These are phyloP conservation scores for Dipodomys ordii DNA, from an alignment of 2,113 vertebrate species.

Conservation along the genomic window DNA sequence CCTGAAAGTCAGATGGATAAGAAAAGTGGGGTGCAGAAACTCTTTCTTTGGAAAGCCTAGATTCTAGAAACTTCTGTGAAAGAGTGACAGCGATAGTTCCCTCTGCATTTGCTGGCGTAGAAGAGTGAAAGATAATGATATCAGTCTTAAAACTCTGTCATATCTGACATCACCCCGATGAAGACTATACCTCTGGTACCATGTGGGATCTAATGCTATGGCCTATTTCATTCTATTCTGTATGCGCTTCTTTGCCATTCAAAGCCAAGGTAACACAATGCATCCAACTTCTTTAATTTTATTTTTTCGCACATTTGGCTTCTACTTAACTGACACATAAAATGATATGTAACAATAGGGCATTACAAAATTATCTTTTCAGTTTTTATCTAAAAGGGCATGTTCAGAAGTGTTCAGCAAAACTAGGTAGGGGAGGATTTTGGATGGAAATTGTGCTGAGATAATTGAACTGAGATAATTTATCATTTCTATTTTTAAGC, in stretches of 20 bases:
- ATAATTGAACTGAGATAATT: background rate
- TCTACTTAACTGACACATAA: background rate
- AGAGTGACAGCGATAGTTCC: background rate
- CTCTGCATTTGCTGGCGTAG: background rate
- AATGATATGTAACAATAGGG: background rate
- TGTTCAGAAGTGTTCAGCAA: background rate
- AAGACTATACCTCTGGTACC: background rate
- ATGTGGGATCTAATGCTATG: background rate
- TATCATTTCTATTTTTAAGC: background rate
- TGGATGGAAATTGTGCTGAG: background rate
- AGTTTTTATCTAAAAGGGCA: background rate
- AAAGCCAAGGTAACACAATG: background rate
- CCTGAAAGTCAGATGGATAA: background rate
- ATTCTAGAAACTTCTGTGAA: background rate
- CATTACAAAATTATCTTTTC: background rate
- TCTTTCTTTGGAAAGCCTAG: background rate
- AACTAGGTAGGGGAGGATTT: background rate
- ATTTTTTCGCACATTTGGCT: background rate
- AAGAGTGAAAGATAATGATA: background rate
- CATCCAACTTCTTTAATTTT: background rate
- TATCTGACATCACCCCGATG: background rate
- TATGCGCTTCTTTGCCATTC: background rate
- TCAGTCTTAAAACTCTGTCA: background rate
- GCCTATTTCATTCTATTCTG: background rate
- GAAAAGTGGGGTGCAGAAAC: background rate